These are phyloP conservation scores for Drosophila histrio DNA, from an alignment of 2,888 invertebrate species.

Conservation along the genomic window DNA sequence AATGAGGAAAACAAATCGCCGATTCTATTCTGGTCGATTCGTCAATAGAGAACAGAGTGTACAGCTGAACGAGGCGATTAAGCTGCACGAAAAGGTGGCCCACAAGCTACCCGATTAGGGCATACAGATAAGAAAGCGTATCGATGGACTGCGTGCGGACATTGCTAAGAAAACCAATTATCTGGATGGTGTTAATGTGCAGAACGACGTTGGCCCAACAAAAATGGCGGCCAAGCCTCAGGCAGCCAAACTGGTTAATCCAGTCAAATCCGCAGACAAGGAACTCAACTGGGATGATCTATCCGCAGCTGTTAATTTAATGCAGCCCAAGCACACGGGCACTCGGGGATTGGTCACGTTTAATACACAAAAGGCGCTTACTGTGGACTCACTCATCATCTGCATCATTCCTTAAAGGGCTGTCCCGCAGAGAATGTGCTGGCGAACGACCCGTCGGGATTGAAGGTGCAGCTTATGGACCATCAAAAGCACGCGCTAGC, in stretches of 20 bases:
- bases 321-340: constrained; percentile 81
- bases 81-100: constrained; percentile 72
- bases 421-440: constrained; percentile 87
- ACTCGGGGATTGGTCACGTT: constrained; percentile 88
- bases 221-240: background rate
- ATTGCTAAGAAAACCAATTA: constrained; percentile 85
- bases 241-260: background rate
- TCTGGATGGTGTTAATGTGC: constrained; percentile 85
- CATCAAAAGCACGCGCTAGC: constrained; percentile 94
- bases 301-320: constrained; percentile 78
- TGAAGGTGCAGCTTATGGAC: constrained; percentile 89
- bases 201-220: constrained; percentile 42
- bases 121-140: constrained; percentile 85
- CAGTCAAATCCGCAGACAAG: constrained; percentile 25
- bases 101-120: constrained; percentile 88
- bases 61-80: constrained; percentile 83
- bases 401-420: constrained; percentile 89
- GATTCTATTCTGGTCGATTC: constrained; percentile 18
- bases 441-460: constrained; percentile 87
- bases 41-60: constrained; percentile 84
- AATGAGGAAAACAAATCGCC: constrained; percentile 46
- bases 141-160: constrained; percentile 84
- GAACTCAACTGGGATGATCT: constrained; percentile 80
- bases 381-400: constrained; percentile 89
- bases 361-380: constrained; percentile 88